Base-by-base conservation (phyloP, 2,888 invertebrate genomes). In the Nasonovia ribisnigri region DNA sequence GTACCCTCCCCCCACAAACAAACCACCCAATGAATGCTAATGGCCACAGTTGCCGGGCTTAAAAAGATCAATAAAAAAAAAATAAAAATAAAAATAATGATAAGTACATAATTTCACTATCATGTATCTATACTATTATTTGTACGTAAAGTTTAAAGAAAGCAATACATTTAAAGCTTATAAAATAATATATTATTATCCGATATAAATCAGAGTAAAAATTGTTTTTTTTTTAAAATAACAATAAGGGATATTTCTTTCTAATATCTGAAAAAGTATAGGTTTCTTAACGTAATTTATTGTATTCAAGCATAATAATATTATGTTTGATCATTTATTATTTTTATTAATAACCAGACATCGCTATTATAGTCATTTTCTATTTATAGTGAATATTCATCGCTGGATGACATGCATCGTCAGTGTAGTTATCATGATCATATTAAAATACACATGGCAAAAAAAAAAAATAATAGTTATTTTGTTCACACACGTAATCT, bases 321-420 rank as follows among this genome's bases (percentile, higher is more conserved):
- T n/a, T 67, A n/a, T 67, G 67, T 67, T n/a, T n/a, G n/a, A 67
- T n/a, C 4, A n/a, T 67, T n/a, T 67, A 67, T n/a, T 67, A n/a
- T 67, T 67, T 67, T 67, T 67, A 67, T 67, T 67, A 67, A 67
- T n/a, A 67, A n/a, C n/a, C 16, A n/a, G 16, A 67, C 67, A 67
- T 67, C 5, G n/a, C 16, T 67, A 67, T 67, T 67, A 67, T 67
- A n/a, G n/a, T 67, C 16, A n/a, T 67, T 67, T 67, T n/a, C 67
- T 67, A 67, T 67, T n/a, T n/a, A 67, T 67, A n/a, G 67, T 67
- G n/a, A 67, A 67, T 67, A 67, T 67, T 67, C 67, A 67, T 67
- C n/a, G 67, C 67, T 67, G 16, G 5, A 67, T 67, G n/a, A 67
- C 67, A 67, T n/a, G 67, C 67, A 67, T 67, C 16, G 36, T 67